phyloP scores from a whole-genome alignment of 2,888 invertebrate genomes.

The Trissolcus brochymenae region DNA sequence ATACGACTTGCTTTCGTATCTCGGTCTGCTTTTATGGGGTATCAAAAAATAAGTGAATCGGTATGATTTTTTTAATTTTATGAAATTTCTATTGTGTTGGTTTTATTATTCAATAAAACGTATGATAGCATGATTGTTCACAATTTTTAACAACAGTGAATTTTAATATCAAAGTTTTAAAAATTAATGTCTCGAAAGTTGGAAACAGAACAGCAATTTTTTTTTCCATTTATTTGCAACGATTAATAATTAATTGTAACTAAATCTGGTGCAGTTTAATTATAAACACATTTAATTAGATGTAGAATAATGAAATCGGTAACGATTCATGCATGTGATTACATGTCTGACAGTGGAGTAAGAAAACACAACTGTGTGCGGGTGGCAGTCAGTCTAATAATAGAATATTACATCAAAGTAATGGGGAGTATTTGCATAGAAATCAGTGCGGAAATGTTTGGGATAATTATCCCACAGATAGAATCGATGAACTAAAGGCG shows the following conservation, averaged over 20 bases:
- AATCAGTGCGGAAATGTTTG: slow-evolving; percentile 31
- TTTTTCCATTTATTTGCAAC: too few relatives aligned
- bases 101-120: slow-evolving; percentile 1
- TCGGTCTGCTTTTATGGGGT: slow-evolving; percentile 18
- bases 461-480: slow-evolving; percentile 27
- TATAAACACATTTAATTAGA: background rate
- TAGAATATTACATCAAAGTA: slow-evolving; percentile 42
- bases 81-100: background rate
- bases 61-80: slow-evolving; percentile 10
- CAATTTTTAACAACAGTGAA: too few relatives aligned
- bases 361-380: slow-evolving; percentile 16
- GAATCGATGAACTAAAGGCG: slow-evolving; percentile 33
- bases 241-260: too few relatives aligned
- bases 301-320: background rate
- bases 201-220: too few relatives aligned
- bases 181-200: too few relatives aligned
- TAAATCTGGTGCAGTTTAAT: background rate
- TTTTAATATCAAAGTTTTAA: too few relatives aligned
- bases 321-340: slow-evolving; percentile 10
- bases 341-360: slow-evolving; percentile 16
- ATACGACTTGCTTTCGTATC: slow-evolving; percentile 6
- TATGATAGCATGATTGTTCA: too few relatives aligned
- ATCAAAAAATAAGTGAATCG: slow-evolving; percentile 16
- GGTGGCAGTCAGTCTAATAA: slow-evolving; percentile 32
- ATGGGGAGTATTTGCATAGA: slow-evolving; percentile 32